Evolutionary conservation across 1,140 invertebrate genomes (phyloP), one percentile per base, ranked within the genome.

Genomic region (Heliconius hermathena): DNA sequence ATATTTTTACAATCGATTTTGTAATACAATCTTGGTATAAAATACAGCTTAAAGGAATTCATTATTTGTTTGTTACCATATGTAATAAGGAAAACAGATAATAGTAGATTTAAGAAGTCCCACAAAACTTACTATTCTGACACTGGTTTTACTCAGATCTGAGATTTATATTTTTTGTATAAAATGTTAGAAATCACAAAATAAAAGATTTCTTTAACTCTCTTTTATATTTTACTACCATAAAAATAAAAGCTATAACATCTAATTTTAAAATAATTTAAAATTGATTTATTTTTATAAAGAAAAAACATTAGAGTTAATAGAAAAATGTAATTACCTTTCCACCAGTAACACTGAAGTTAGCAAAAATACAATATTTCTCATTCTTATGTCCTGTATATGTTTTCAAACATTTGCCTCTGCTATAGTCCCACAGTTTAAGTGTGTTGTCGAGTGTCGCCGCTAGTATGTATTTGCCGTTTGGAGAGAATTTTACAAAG

Each of bases 331-430:
- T 11, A 88, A 86, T 92, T 93, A 98, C 98, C 96, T 99, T 99
- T 93, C 99, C 99, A 80, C 99, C 99, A 71, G 99, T 99, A 5
- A 99, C 99, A 74, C 99, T 99, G 93, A 99, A 99, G 95, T 99
- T 99, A 33, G 99, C 99, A 95, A 99, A 99, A 92, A 99, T 99
- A 93, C 99, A 99, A 95, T 99, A 99, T 93, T 99, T 99, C 95
- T 99, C 99, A 95, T 99, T 99, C 92, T 98, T 98, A 93, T 99
- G 99, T 1, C 99, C 99, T 1, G 97, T 98, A 86, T 99, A 99
- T 0, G 98, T 99, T 95, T 99, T 99, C 22, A 99, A 95, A 94
- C 99, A 99, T 95, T 98, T 98, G 76, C 97, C 97, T 96, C 99
- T 99, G 80, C 98, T 99, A 94, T 99, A 99, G 94, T 99, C 99